phyloP scores from a whole-genome alignment of 2,888 invertebrate genomes.

The Creontiades dilutus region DNA sequence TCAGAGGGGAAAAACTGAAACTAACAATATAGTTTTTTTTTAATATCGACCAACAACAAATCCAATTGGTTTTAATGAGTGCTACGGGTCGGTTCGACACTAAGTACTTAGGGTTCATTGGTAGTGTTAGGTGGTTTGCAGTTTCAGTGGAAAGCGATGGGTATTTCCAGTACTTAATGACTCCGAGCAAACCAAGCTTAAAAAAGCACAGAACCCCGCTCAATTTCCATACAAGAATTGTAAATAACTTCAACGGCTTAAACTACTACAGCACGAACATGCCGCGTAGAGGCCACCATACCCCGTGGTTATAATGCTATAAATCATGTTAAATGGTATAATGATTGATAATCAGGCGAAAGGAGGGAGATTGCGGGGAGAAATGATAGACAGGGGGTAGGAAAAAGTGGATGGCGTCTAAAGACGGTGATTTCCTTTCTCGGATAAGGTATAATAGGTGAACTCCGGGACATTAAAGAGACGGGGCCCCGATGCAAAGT shows the following conservation, averaged over 20 bases:
- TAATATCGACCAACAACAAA: too few species aligned
- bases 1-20: too few species aligned
- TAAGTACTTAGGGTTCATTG: not conserved
- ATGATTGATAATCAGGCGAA: constrained; percentile 72
- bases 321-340: constrained; percentile 72
- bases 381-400: constrained; percentile 65
- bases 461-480: constrained; percentile 64
- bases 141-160: not conserved
- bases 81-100: too few species aligned
- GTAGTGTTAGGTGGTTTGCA: not conserved
- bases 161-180: constrained; percentile 41
- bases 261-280: constrained; percentile 68
- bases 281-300: constrained; percentile 28
- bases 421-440: constrained; percentile 69
- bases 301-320: constrained; percentile 69
- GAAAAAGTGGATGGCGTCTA: constrained; percentile 68
- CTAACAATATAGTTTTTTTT: too few species aligned
- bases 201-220: constrained; percentile 33
- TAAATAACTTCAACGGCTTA: constrained; percentile 64
- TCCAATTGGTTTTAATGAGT: too few species aligned
- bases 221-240: constrained; percentile 64
- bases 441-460: constrained; percentile 70
- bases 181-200: constrained; percentile 1
- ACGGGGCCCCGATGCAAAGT: constrained; percentile 66
- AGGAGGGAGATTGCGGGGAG: constrained; percentile 62